Evolutionary conservation across 1,140 invertebrate species (phyloP).

Genomic region (Trichomalopsis sarcophagae): DNA sequence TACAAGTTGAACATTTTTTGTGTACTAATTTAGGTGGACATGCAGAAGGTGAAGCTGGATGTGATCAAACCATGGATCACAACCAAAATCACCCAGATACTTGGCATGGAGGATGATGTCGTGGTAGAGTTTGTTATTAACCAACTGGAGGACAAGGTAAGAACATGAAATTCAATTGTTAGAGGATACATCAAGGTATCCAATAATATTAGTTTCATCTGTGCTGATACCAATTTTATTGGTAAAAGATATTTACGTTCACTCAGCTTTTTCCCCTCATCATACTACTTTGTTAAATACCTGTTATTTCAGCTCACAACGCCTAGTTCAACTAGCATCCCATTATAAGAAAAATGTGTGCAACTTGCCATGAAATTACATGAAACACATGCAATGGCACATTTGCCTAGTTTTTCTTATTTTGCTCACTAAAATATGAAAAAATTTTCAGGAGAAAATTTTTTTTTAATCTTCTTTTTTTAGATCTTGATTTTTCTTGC

Average conservation of each 20-base stretch:
- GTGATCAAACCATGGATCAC: conserved; percentile 99
- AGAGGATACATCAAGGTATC: conserved; percentile 33
- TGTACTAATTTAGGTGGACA: conserved; percentile 88
- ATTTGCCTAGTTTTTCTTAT: conserved; percentile 48
- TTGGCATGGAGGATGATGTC: conserved; percentile 98
- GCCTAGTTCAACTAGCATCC: conserved; percentile 54
- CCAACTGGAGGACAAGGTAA: conserved; percentile 96
- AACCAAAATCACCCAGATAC: conserved; percentile 94
- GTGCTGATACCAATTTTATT: conserved; percentile 42
- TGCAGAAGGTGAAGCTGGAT: conserved; percentile 98
- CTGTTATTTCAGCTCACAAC: conserved; percentile 72
- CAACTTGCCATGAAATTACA: conserved; percentile 38
- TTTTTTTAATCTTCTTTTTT: conserved; percentile 32
- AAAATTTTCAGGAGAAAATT: conserved; percentile 40
- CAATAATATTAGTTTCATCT: conserved; percentile 39
- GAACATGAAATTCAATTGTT: conserved; percentile 52
- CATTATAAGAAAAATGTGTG: conserved; percentile 45
- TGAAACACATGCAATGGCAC: conserved; percentile 25
- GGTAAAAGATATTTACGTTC: conserved; percentile 62
- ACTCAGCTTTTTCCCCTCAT: conserved; percentile 76
- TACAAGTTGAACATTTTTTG: background rate
- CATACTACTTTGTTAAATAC: conserved; percentile 70
- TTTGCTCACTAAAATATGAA: conserved; percentile 16
- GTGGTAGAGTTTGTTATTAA: conserved; percentile 99
- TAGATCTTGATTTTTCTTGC: background rate